Base-by-base conservation (phyloP, 1,140 invertebrate genomes). In the Myzus persicae region DNA sequence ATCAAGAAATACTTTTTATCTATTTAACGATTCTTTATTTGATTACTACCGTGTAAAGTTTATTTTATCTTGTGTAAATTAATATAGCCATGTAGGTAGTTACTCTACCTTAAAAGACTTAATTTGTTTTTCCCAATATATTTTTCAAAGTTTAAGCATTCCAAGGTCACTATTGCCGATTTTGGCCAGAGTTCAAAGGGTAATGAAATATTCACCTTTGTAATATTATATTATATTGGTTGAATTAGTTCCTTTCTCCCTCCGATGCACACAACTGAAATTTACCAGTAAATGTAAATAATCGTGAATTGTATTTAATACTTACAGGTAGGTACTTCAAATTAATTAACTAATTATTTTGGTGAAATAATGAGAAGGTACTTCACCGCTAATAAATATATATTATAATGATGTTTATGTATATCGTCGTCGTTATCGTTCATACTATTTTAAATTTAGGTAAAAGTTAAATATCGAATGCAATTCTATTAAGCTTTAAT, bases 1-100 rank as follows among this genome's bases (percentile, higher is more conserved):
- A 76, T 76, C 31, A 76, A 18, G n/a, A 76, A 76, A 76, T 76
- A 76, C 31, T 67, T 67, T 31, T 76, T 76, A 76, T 76, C 59
- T 76, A n/a, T 76, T 76, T 76, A 76, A 76, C 59, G 59, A n/a
- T 76, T n/a, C 59, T 76, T 76, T 76, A 76, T 76, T 76, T 76
- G 59, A 76, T 76, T 76, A 76, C 14, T 76, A n/a, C 59, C 59
- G 59, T 36, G 14, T 76, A 76, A 18, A 76, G 59, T 76, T 76
- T n/a, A n/a, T 36, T 76, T 76, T n/a, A 18, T n/a, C 31, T 76
- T 76, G 59, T n/a, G 31, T 6, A 18, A 76, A n/a, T 36, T 76
- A 76, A 76, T n/a, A n/a, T n/a, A n/a, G n/a, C n/a, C n/a, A n/a
- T 76, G 31, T 76, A n/a, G 14, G 31, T 76, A n/a, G 14, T 76